phyloP scores from a whole-genome alignment of 2,113 vertebrate species.

The Muscicapa adusta region DNA sequence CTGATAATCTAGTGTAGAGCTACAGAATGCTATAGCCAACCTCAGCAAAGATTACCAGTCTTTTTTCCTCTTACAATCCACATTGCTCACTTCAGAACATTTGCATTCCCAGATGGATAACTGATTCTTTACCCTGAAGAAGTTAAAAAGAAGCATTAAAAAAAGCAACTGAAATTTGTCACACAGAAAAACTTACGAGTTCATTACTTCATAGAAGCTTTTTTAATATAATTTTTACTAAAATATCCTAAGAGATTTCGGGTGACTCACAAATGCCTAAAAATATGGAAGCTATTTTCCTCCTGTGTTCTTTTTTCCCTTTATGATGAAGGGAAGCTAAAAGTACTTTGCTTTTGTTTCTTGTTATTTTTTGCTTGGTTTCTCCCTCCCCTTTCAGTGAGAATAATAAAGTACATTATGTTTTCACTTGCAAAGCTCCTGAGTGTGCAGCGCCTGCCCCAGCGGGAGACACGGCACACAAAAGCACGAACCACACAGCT shows the following conservation, averaged over 20 bases:
- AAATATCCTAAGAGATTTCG: constrained; percentile 19
- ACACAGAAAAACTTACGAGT: background rate
- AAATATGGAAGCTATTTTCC: constrained; percentile 28
- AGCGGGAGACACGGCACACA: background rate
- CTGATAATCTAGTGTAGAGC: background rate
- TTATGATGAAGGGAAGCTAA: background rate
- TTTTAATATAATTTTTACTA: background rate
- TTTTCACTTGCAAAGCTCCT: background rate
- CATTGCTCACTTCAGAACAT: background rate
- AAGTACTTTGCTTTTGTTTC: constrained; percentile 28
- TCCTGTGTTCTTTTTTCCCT: background rate
- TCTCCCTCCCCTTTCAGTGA: background rate
- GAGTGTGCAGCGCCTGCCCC: background rate
- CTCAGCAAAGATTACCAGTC: background rate
- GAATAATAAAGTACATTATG: background rate
- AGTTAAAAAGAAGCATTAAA: background rate
- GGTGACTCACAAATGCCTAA: constrained; percentile 25
- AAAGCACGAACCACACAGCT: background rate
- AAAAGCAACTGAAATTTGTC: background rate
- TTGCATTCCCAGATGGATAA: background rate
- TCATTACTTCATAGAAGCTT: background rate
- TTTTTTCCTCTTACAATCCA: background rate
- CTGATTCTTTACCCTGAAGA: background rate
- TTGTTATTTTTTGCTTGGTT: background rate
- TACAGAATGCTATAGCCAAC: background rate